These are phyloP conservation scores for Leptinotarsa peninsularis DNA, from an alignment of 2,888 invertebrate species.

Conservation along the genomic window DNA sequence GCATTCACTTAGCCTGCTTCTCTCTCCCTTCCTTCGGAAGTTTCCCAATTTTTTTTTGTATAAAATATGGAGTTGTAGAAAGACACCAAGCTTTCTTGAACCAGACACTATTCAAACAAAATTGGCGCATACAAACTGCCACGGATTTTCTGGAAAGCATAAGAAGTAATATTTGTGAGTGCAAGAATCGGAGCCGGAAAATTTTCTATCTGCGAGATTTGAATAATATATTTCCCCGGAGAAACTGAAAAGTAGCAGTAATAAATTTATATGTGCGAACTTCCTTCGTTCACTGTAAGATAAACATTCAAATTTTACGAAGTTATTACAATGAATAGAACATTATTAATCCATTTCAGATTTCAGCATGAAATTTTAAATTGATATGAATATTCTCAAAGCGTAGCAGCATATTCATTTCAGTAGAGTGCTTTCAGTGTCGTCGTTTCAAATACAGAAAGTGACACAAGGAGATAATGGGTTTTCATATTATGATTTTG, in stretches of 20 bases:
- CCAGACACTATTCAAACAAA: not conserved
- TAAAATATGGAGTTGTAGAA: too few species aligned
- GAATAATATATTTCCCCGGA: not conserved
- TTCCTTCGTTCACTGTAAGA: not conserved
- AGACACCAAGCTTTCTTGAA: not conserved
- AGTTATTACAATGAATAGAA: not conserved
- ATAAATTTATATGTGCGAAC: slow-evolving; percentile 4
- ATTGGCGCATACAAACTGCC: not conserved
- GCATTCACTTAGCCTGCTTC: too few species aligned
- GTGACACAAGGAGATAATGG: too few species aligned
- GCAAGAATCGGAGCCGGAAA: not conserved
- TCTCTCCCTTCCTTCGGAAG: too few species aligned
- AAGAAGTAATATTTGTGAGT: not conserved
- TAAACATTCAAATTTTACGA: slow-evolving; percentile 3
- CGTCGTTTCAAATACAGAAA: too few species aligned
- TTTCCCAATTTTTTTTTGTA: too few species aligned
- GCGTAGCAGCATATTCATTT: not conserved
- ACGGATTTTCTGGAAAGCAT: not conserved
- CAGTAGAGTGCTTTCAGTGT: too few species aligned
- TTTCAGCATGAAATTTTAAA: not conserved
- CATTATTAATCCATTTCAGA: not conserved
- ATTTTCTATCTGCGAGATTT: not conserved
- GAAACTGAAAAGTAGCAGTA: slow-evolving; percentile 10
- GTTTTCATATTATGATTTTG: too few species aligned
- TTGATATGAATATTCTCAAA: not conserved